Conservation (phyloP, 1,140 invertebrate species). For the Drosophila paulistorum region DNA sequence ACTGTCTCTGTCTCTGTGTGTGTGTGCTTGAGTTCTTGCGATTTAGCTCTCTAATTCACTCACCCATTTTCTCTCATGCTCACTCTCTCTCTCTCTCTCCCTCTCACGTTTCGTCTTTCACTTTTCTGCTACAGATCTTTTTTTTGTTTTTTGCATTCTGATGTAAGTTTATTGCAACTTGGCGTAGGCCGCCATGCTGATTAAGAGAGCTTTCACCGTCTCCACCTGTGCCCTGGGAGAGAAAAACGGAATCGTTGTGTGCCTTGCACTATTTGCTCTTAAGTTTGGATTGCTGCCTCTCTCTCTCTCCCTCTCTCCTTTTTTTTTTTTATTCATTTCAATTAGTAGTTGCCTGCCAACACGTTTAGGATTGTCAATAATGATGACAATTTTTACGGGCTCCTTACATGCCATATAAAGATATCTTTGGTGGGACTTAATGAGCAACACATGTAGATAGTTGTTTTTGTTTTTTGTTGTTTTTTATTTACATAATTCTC, state of each 20-base stretch:
- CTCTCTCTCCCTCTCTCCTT: no score
- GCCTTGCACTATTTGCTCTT: neutral
- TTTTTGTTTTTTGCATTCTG: neutral
- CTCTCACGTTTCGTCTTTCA: conserved; percentile 19
- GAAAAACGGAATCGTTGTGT: neutral
- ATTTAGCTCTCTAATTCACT: neutral
- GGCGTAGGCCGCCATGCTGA: neutral
- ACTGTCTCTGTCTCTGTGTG: conserved; percentile 28
- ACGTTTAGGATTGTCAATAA: conserved; percentile 34
- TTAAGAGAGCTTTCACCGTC: neutral
- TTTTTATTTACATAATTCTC: conserved; percentile 3
- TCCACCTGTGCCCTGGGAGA: neutral
- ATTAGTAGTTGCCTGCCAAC: conserved; percentile 59
- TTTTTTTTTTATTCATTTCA: conserved; percentile 3
- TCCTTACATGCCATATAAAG: conserved; percentile 9
- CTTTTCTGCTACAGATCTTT: conserved; percentile 22
- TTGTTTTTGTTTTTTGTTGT: conserved; percentile 1
- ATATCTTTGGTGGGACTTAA: conserved; percentile 22
- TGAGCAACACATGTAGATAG: conserved; percentile 62
- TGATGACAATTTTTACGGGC: conserved; percentile 10
- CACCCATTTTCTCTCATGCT: conserved; percentile 1
- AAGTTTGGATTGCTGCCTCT: neutral
- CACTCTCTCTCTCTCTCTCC: neutral
- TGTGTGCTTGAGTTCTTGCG: conserved; percentile 30
- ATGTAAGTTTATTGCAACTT: neutral